Base-by-base conservation (phyloP, 37 sponge, comb jelly and placozoan genomes). In the Diacarnus erythraeanus region DNA sequence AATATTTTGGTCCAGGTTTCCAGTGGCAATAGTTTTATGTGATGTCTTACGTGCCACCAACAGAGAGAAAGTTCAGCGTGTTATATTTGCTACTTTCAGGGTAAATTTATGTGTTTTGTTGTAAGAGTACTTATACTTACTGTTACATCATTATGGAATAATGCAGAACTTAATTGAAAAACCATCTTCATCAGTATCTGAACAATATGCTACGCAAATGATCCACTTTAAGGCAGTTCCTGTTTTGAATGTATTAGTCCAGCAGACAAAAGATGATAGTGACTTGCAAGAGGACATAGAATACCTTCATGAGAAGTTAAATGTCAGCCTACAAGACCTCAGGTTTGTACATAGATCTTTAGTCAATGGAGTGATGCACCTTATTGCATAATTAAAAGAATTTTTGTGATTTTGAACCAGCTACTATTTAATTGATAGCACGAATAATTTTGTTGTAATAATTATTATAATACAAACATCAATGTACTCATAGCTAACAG, bases 21-120 rank as follows among this genome's bases (percentile, higher is more conserved):
- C 87, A 1, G 87, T 95, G 30, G 91, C 92, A n/a, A 58, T 80
- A n/a, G 86, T 89, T 25, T 42, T 93, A 70, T 91, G 95, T 74
- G 99, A 98, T 85, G 95, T 93, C 9, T 82, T 98, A 35, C 84
- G 87, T 30, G 75, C 89, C 21, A 88, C 99, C 25, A 86, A 77
- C 47, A 87, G 95, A 47, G 88, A 92, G 42, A 98, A 98, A 80
- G 99, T 97, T 0, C 74, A 84, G 58, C 67, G 88, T 80, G 65
- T 94, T 27, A 87, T 87, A 15, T 59, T 94, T 31, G 91, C 94
- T 2, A 74, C 92, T 0, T 84, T 91, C 72, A 83, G 88, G 58
- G 92, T 91, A 31, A 77, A 85, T 39, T 3, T 4, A 30, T 67
- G 23, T 15, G 10, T 12, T 15, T 6, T 6, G 12, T 47, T 27